A percentile compares a stretch with the other conserved stretches of the same genome.
Evolutionary conservation across 2,888 invertebrate species (phyloP).

Genomic region (Oligia fasciuncula): DNA sequence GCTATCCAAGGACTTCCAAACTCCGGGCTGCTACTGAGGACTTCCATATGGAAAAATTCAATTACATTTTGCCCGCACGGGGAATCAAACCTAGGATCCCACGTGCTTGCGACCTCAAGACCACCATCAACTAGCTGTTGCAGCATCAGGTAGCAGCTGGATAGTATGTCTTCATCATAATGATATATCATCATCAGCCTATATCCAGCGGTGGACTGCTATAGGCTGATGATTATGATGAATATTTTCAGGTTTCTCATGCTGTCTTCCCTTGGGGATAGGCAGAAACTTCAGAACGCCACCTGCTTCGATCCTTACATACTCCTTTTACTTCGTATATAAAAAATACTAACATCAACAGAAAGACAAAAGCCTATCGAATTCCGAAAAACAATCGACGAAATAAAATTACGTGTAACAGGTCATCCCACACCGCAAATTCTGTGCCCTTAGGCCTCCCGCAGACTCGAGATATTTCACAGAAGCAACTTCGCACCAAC

Average conservation of each 20-base stretch:
- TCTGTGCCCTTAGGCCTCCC: conserved; percentile 13
- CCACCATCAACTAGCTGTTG: too few relatives aligned
- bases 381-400: conserved; percentile 6
- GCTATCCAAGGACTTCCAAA: too few relatives aligned
- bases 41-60: too few relatives aligned
- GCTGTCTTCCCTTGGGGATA: neutral
- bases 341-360: neutral
- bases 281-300: neutral
- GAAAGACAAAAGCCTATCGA: neutral
- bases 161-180: too few relatives aligned
- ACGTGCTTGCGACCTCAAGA: too few relatives aligned
- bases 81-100: too few relatives aligned
- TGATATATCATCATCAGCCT: too few relatives aligned
- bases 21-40: too few relatives aligned
- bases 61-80: too few relatives aligned
- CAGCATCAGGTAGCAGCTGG: too few relatives aligned
- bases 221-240: too few relatives aligned
- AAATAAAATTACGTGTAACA: conserved; percentile 41
- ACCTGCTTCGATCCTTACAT: neutral
- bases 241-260: neutral
- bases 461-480: conserved; percentile 36
- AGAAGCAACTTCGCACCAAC: conserved; percentile 31
- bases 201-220: too few relatives aligned
- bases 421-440: conserved; percentile 37
- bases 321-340: neutral